Evolutionary conservation across 2,797 vertebrate species (phyloP), one percentile per base, ranked within the genome.

Genomic region (Diplodus sargus): DNA sequence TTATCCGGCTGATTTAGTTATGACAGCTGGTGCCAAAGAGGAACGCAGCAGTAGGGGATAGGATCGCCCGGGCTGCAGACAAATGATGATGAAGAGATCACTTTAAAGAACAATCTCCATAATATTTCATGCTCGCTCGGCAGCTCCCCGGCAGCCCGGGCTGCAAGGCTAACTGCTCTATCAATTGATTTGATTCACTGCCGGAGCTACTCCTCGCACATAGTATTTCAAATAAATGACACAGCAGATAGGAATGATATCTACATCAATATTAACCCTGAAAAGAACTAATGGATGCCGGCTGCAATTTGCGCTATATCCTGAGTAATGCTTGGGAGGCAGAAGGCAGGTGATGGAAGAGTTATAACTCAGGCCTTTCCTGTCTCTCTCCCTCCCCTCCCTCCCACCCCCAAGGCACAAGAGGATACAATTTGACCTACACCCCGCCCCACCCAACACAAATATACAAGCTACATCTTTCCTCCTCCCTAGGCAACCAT

Each of bases 11-110:
- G 98, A 98, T 98, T 99, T 97, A 98, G 96, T 99, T 99, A 99
- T 99, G 98, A 99, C 97, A 98, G 97, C 96, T 96, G 95, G 93
- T 94, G 92, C 96, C 96, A 95, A 94, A 94, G 95, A 95, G 96
- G 88, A 95, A 94, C 93, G 95, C 89, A 10, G 88, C 92, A 87
- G 88, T 91, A 93, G 93, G 93, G 94, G 93, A 94, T 95, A 95
- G 96, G 95, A 95, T 95, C 95, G 87, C 91, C 79, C 92, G 91
- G 91, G 93, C 95, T 90, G 95, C 95, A 97, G 97, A 98, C 97
- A 98, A 98, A 99, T 98, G 97, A 99, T 99, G 97, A 99, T 97
- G 96, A 98, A 99, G 97, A 98, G 96, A 97, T 98, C 98, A 97
- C 97, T 99, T 99, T 98, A 98, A 98, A 97, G 96, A 97, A 97